Conservation (phyloP, 2,888 invertebrate genomes). For the Smittia aterrima region DNA sequence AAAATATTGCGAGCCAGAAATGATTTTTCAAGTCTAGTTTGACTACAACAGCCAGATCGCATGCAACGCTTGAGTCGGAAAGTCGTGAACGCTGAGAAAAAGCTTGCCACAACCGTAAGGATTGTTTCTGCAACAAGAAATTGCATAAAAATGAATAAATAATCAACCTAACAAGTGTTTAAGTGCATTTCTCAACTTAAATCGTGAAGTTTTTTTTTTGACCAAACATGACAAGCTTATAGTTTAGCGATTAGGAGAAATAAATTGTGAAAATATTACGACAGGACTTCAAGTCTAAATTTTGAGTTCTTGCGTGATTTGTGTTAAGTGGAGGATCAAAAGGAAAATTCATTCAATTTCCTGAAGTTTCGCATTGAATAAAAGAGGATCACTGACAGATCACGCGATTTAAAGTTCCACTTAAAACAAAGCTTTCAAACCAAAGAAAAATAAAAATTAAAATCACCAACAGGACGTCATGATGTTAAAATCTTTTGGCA, state of each 20-base stretch:
- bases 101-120: background rate
- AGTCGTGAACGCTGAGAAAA: background rate
- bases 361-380: too few species aligned
- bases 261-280: background rate
- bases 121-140: background rate
- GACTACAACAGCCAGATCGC: constrained; percentile 35
- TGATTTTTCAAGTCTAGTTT: constrained; percentile 28
- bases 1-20: constrained; percentile 34
- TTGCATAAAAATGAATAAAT: constrained; percentile 19
- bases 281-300: background rate
- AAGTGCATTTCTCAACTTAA: background rate
- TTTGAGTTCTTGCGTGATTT: background rate
- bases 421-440: too few species aligned
- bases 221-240: too few species aligned
- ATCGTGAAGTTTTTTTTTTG: background rate
- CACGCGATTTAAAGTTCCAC: too few species aligned
- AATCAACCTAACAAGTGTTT: constrained; percentile 16
- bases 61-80: constrained; percentile 27
- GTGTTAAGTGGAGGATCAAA: background rate
- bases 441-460: too few species aligned
- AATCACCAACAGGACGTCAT: constrained; percentile 8
- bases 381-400: too few species aligned
- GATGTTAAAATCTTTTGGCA: background rate
- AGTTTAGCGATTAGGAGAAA: too few species aligned
- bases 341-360: background rate